phyloP scores from a whole-genome alignment of 2,797 vertebrate genomes.

The Esox masquinongy region DNA sequence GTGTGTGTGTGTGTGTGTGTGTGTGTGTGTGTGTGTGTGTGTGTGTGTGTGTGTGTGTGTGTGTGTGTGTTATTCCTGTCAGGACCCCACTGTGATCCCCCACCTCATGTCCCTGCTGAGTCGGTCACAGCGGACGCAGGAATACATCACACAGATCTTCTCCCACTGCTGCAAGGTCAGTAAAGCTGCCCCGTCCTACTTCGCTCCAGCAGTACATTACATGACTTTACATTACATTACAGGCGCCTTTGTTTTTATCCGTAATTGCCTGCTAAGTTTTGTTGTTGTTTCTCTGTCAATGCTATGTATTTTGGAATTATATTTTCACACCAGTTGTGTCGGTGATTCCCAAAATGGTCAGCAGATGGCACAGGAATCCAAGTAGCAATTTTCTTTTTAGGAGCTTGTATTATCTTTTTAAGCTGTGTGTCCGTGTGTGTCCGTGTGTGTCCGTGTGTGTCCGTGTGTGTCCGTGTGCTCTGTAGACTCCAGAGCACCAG shows the following conservation, averaged over 20 bases:
- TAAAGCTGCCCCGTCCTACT: not conserved
- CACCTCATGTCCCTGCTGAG: slow-evolving; percentile 96
- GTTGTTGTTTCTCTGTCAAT: too few relatives aligned
- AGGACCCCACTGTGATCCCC: slow-evolving; percentile 96
- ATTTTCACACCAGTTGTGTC: too few relatives aligned
- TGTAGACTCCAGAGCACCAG: slow-evolving; percentile 95
- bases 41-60: too few relatives aligned
- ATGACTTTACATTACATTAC: not conserved
- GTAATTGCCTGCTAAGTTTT: too few relatives aligned
- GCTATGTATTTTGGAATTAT: too few relatives aligned
- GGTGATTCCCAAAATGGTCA: too few relatives aligned
- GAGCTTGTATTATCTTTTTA: not conserved
- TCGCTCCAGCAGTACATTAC: not conserved
- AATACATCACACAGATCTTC: slow-evolving; percentile 99
- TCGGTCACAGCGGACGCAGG: slow-evolving; percentile 91
- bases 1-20: too few relatives aligned
- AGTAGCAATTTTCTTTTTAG: too few relatives aligned
- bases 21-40: too few relatives aligned
- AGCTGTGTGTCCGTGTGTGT: slow-evolving; percentile 14
- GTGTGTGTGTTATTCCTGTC: slow-evolving; percentile 27
- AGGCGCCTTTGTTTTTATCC: too few relatives aligned
- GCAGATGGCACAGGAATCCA: too few relatives aligned
- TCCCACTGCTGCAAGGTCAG: slow-evolving; percentile 98
- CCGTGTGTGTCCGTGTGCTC: slow-evolving; percentile 35
- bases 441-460: slow-evolving; percentile 11